Conservation (phyloP, 2,797 vertebrate species). For the Ceryle rudis region DNA sequence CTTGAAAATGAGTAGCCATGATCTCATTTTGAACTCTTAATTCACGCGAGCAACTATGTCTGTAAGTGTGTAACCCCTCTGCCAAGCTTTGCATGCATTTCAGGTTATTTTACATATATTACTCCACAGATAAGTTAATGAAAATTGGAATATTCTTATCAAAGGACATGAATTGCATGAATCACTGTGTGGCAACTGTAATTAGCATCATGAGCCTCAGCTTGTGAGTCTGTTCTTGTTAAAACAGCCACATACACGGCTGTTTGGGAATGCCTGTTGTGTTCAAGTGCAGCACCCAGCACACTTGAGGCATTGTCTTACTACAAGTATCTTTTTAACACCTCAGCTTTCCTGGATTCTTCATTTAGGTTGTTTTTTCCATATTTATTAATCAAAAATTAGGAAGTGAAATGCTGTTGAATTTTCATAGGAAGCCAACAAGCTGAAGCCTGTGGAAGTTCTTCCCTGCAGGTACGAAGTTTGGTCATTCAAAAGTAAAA, state of each 20-base stretch:
- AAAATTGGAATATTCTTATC: background rate
- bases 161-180: background rate
- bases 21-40: background rate
- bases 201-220: background rate
- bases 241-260: background rate
- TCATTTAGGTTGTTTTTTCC: background rate
- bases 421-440: background rate
- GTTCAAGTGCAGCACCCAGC: background rate
- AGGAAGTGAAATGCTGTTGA: background rate
- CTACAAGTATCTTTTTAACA: background rate
- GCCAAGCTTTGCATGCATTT: accelerated
- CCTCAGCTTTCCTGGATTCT: background rate
- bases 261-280: background rate
- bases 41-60: accelerated
- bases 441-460: background rate
- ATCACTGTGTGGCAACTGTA: background rate
- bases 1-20: accelerated
- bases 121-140: background rate
- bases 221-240: background rate
- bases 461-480: accelerated
- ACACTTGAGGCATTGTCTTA: background rate
- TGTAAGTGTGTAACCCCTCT: background rate
- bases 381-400: background rate
- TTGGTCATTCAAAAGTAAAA: background rate
- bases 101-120: background rate